Evolutionary conservation across 2,888 invertebrate species (phyloP), one percentile per base, ranked within the genome.

Genomic region (Leucophora obtusa): DNA sequence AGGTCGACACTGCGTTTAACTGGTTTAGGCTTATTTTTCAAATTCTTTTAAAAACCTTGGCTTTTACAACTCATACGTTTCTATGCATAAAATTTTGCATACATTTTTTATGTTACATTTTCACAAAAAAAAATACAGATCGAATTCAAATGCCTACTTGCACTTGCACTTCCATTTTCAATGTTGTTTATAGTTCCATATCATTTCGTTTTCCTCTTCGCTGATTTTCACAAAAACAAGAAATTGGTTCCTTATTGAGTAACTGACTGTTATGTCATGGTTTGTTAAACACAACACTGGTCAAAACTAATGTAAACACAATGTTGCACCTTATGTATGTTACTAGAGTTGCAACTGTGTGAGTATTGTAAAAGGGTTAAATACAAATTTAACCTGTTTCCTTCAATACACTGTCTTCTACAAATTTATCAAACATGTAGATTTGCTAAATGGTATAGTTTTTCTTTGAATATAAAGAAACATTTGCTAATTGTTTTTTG

Each of bases 271-370:
- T 78, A 17, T 56, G 71, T 68, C 62, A 78, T 62, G 78, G 66
- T 78, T 78, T 72, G 66, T 60, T 78, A 63, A 72, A 69, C 79
- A 65, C 60, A 18, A 56, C 50, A 72, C 50, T 77, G 60, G 66
- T 71, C 54, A 72, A 71, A 43, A 51, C 0, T 33, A 38, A 59
- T 35, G 50, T 35, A 65, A 10, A n/a, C 21, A n/a, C 51, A 66
- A 66, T 65, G 58, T 58, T 51, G 58, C 58, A 65, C n/a, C 43
- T 47, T 47, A n/a, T n/a, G 43, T n/a, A n/a, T 47, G n/a, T 47
- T n/a, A n/a, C 38, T 38, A 2, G 11, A 9, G 1, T n/a, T 47
- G 43, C n/a, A 47, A n/a, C 14, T 47, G 43, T 43, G 53, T 33
- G 28, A 28, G 28, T 28, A 28, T 28, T 28, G 6, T 28, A 38